Evolutionary conservation across 2,113 vertebrate species (phyloP), one percentile per base, ranked within the genome.

Genomic region (Gymnorhina tibicen): DNA sequence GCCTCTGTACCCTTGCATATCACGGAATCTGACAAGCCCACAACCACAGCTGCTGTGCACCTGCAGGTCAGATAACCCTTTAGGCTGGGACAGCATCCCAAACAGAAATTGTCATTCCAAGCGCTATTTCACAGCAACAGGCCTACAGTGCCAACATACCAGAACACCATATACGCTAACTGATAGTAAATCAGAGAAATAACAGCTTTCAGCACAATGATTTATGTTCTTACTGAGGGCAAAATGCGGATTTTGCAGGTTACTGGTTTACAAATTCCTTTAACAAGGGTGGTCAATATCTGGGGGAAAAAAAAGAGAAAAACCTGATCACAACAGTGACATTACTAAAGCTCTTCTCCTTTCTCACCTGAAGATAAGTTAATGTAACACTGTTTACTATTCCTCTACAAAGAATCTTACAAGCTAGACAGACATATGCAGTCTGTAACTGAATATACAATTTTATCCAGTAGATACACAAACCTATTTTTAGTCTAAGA

Each of bases 241-340:
- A 99, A 98, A 88, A 99, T 99, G 72, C 99, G 97, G 90, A 99
- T 99, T 97, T 99, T 99, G 96, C 99, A 99, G 13, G 99, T 99
- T 84, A 99, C 98, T 19, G 99, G 99, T 85, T 98, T 98, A 47
- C 97, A 97, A 12, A 99, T 95, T 35, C 99, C 99, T 60, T 97
- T 95, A 84, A 99, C 99, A 13, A 99, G 98, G 11, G 98, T 99
- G 63, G 93, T 98, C 39, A 99, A 85, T 95, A 99, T 99, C 99
- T 99, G 91, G 39, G 95, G 87, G 84, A 16, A 32, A 24, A 58
- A 63, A 60, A 28, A 82, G 16, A 79, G 13, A 80, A 85, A 85
- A 77, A 15, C 4, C 0, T 22, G 37, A 70, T 74, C 39, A 93
- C 18, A 91, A 44, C 11, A 50, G 32, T 30, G 35, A 64, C 12